Conservation (phyloP, 2,113 vertebrate genomes). For the Vireo altiloquus region DNA sequence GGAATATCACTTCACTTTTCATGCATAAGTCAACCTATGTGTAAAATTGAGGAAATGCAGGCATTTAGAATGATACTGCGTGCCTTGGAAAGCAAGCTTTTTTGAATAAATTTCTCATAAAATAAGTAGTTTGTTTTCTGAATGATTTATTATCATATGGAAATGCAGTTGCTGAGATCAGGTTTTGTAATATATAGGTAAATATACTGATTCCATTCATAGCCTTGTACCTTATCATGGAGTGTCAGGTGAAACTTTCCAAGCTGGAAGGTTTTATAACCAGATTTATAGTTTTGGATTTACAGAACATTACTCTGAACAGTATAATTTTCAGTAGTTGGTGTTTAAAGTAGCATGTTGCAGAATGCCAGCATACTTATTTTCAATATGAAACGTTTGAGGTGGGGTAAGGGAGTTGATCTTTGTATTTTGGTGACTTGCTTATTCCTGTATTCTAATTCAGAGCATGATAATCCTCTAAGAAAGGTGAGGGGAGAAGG, state of each 20-base stretch:
- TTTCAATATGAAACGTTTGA: neutral
- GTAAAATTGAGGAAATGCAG: neutral
- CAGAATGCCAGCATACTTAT: neutral
- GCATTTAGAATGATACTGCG: neutral
- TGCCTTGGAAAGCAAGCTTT: neutral
- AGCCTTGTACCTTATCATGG: neutral
- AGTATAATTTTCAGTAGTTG: neutral
- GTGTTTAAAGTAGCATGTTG: neutral
- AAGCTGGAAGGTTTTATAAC: slow-evolving; percentile 9
- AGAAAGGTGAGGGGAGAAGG: too few relatives aligned
- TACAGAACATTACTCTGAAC: neutral
- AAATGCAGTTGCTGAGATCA: slow-evolving; percentile 9
- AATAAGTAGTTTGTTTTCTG: neutral
- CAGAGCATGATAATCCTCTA: neutral
- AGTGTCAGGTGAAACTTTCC: neutral
- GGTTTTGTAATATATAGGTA: slow-evolving; percentile 16
- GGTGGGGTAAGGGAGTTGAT: neutral
- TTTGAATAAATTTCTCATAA: neutral
- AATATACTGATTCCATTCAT: neutral
- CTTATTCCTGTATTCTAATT: neutral
- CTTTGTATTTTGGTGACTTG: neutral
- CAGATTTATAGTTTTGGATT: slow-evolving; percentile 31
- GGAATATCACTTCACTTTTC: neutral
- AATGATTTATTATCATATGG: neutral
- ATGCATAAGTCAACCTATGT: neutral